Percentiles rank a stretch among this genome's conserved stretches.
These are phyloP conservation scores for Pandemis cinnamomeana DNA, from an alignment of 2,888 invertebrate species.

Conservation along the genomic window DNA sequence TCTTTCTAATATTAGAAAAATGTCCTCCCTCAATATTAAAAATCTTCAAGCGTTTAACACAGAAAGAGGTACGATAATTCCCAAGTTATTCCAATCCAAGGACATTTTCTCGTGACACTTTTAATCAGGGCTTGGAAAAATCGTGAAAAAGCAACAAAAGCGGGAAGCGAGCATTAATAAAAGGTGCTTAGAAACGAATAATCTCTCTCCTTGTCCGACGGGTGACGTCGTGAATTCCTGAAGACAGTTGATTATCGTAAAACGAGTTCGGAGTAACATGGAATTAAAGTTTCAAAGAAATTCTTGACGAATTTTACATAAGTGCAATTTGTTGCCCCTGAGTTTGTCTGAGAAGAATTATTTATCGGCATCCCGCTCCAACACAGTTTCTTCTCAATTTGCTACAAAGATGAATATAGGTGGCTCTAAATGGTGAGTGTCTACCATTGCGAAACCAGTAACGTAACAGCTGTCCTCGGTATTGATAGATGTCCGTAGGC, in stretches of 20 bases:
- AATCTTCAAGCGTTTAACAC: not conserved
- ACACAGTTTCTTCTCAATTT: too few relatives aligned
- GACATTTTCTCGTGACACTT: slow-evolving; percentile 32
- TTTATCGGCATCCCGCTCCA: too few relatives aligned
- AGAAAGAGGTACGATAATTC: slow-evolving; percentile 29
- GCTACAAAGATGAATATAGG: too few relatives aligned
- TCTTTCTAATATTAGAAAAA: too few relatives aligned
- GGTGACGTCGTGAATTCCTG: slow-evolving; percentile 64
- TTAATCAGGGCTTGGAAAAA: slow-evolving; percentile 39
- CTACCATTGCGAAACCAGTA: too few relatives aligned
- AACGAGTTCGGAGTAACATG: slow-evolving; percentile 57
- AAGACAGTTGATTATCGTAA: slow-evolving; percentile 71
- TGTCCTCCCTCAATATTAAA: not conserved
- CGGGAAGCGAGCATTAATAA: slow-evolving; percentile 57
- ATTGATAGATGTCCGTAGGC: too few relatives aligned
- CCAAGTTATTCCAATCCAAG: slow-evolving; percentile 32
- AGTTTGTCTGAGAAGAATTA: too few relatives aligned
- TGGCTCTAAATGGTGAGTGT: too few relatives aligned
- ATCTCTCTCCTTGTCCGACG: slow-evolving; percentile 54
- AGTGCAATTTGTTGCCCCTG: too few relatives aligned
- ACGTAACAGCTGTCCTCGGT: too few relatives aligned
- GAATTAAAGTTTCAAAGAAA: slow-evolving; percentile 19
- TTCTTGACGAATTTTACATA: not conserved
- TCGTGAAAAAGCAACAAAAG: slow-evolving; percentile 47
- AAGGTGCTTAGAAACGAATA: slow-evolving; percentile 63